Evolutionary conservation across 1,140 invertebrate genomes (phyloP).

Genomic region (Hirudo medicinalis): DNA sequence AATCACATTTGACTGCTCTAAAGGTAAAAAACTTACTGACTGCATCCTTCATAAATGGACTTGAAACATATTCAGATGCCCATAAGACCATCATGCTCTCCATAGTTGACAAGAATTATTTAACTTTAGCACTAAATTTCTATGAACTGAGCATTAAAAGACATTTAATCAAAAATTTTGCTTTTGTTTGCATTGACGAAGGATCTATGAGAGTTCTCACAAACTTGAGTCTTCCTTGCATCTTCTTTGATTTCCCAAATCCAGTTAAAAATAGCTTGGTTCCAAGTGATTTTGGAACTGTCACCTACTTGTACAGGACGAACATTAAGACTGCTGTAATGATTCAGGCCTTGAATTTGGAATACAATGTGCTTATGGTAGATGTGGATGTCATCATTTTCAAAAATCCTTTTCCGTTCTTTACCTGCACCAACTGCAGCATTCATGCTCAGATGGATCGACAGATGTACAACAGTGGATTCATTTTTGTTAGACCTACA

Average conservation of each 20-base stretch:
- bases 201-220: neutral
- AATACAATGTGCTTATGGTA: constrained; percentile 12
- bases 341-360: constrained; percentile 15
- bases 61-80: neutral
- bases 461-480: constrained; percentile 20
- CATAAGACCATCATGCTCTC: constrained; percentile 2
- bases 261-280: neutral
- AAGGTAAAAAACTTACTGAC: neutral
- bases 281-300: constrained; percentile 19
- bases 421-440: constrained; percentile 17
- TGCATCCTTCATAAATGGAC: neutral
- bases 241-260: neutral
- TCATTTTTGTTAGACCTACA: constrained; percentile 18
- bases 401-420: constrained; percentile 20
- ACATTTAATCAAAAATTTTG: constrained; percentile 12
- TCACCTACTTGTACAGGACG: constrained; percentile 16
- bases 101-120: constrained; percentile 9
- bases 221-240: neutral
- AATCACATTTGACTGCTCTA: neutral
- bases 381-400: constrained; percentile 23
- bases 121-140: constrained; percentile 13
- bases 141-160: constrained; percentile 1
- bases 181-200: constrained; percentile 10
- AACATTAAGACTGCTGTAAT: constrained; percentile 21
- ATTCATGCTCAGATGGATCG: constrained; percentile 22